phyloP scores from a whole-genome alignment of 2,888 invertebrate species.

The Phasia obesa region DNA sequence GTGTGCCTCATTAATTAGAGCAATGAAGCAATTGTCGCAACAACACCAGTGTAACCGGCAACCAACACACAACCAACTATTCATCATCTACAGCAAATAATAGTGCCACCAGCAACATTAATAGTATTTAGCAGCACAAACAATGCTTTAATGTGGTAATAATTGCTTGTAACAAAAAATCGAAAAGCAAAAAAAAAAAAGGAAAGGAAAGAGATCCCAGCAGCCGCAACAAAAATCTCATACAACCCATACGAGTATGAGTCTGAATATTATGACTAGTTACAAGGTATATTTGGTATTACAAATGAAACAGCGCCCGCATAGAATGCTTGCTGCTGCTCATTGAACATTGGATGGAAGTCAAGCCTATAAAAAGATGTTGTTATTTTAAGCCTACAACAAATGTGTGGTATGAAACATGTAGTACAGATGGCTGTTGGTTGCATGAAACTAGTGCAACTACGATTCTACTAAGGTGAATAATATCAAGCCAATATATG shows the following conservation, averaged over 20 bases:
- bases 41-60: constrained; percentile 3
- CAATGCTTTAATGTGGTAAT: constrained; percentile 61
- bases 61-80: neutral
- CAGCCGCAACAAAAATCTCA: constrained; percentile 42
- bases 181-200: neutral
- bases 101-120: constrained; percentile 37
- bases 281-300: constrained; percentile 58
- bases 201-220: constrained; percentile 18
- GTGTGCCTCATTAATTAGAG: constrained; percentile 72
- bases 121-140: constrained; percentile 55
- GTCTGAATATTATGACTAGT: neutral
- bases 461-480: constrained; percentile 26
- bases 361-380: constrained; percentile 67
- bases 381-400: constrained; percentile 35
- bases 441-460: constrained; percentile 24
- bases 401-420: constrained; percentile 50
- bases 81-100: constrained; percentile 25
- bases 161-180: constrained; percentile 41
- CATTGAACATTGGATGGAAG: constrained; percentile 54
- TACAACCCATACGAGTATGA: constrained; percentile 23
- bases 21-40: constrained; percentile 70
- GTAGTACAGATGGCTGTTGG: constrained; percentile 16
- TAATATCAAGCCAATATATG: constrained; percentile 29
- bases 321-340: constrained; percentile 40
- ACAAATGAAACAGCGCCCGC: constrained; percentile 70